Base-by-base conservation (phyloP, 2,888 invertebrate species). In the Mythimna lalbum region DNA sequence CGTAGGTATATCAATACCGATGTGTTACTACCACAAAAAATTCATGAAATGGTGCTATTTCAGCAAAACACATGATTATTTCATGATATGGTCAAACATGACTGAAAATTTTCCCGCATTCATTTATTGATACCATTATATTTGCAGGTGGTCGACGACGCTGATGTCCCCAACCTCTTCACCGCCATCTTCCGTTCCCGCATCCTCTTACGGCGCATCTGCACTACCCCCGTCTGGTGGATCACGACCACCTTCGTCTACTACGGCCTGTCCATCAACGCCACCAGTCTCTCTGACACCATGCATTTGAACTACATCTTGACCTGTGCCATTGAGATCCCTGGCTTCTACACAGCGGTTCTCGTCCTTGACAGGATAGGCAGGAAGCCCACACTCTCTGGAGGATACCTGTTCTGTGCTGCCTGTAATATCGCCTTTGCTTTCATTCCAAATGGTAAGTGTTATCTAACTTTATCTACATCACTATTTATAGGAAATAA, bases 211-310 rank as follows among this genome's bases (percentile, higher is more conserved):
- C 89, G 96, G 0, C 95, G 97, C 33, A 92, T 97, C 61, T 87
- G 96, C 50, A 97, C 97, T 53, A 97, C 98, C 43, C 97, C 97
- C 12, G 96, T 98, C 81, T 98, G 98, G 94, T 98, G 98, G 98
- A 97, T 98, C 63, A 97, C 98, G 2, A 97, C 97, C 78, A 97
- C 97, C 0, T 97, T 98, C 83, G 97, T 98, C 17, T 98, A 98
- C 92, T 98, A 98, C 86, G 98, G 98, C 0, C 93, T 98, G 27
- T 97, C 98, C 21, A 95, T 98, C 77, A 98, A 98, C 92, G 97
- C 98, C 0, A 97, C 98, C 2, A 96, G 97, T 1, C 93, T 98
- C 49, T 97, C 97, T 7, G 98, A 98, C 33, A 97, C 97, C 86
- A 97, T 97, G 90, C 97, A 98, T 89, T 87, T 97, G 7, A 98